These are phyloP conservation scores for Heteromurus nitidus DNA, from an alignment of 2,888 invertebrate species.

Conservation along the genomic window DNA sequence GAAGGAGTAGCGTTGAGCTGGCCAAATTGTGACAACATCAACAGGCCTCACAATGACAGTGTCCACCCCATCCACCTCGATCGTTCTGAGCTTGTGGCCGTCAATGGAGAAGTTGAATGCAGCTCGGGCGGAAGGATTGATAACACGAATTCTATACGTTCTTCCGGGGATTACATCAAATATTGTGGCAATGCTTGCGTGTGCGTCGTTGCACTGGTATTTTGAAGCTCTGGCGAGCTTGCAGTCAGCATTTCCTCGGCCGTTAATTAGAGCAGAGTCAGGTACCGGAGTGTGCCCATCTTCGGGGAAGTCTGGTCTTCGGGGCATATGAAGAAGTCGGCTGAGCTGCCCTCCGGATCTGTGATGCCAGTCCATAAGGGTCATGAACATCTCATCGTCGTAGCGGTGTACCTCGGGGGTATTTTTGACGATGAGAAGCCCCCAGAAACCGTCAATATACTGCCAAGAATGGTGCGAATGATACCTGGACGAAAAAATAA, in stretches of 20 bases:
- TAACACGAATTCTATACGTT: constrained; percentile 35
- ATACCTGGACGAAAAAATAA: no score
- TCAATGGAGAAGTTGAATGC: constrained; percentile 36
- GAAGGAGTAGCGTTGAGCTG: constrained; percentile 37
- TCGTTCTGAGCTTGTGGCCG: constrained; percentile 3
- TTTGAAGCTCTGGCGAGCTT: not conserved
- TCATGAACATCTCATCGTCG: constrained; percentile 26
- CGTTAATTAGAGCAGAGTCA: constrained; percentile 34
- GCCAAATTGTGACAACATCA: constrained; percentile 10
- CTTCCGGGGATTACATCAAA: not conserved
- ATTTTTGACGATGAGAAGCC: constrained; percentile 26
- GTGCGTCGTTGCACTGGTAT: not conserved
- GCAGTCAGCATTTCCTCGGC: constrained; percentile 9
- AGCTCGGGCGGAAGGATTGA: constrained; percentile 27
- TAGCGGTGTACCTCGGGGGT: not conserved
- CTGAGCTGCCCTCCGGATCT: not conserved
- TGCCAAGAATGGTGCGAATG: constrained; percentile 29
- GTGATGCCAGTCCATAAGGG: constrained; percentile 33
- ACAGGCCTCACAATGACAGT: not conserved
- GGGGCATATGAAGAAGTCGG: not conserved
- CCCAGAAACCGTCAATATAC: constrained; percentile 39
- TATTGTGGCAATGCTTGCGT: not conserved
- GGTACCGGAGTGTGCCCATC: constrained; percentile 9
- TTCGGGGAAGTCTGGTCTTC: not conserved
- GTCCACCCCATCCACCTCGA: constrained; percentile 50